Percentiles rank a stretch among this genome's conserved stretches.
phyloP scores from a whole-genome alignment of 2,888 invertebrate species.

The Penaeus monodon region DNA sequence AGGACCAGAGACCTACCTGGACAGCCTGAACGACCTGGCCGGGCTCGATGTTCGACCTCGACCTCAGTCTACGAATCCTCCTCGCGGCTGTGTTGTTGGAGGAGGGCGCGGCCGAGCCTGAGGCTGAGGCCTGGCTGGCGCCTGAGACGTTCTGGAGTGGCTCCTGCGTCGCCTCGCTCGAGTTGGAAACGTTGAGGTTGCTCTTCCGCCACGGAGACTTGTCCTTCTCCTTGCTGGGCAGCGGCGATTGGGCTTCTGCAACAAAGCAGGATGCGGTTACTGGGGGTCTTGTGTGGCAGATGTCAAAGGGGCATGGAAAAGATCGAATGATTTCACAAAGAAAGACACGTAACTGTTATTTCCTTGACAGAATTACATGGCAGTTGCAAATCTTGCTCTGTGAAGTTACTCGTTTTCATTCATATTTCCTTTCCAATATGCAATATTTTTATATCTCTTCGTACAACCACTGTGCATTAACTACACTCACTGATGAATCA shows the following conservation, averaged over 20 bases:
- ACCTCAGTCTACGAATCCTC: conserved; percentile 72
- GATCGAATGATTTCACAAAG: too few relatives aligned
- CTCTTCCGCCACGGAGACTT: conserved; percentile 84
- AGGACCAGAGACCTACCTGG: conserved; percentile 11
- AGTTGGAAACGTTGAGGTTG: conserved; percentile 74
- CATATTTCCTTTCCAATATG: too few relatives aligned
- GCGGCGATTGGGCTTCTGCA: conserved; percentile 65
- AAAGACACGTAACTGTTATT: too few relatives aligned
- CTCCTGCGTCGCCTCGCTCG: conserved; percentile 68
- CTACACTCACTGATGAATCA: too few relatives aligned
- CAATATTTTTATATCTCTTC: too few relatives aligned
- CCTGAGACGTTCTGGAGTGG: background rate
- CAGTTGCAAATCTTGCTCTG: too few relatives aligned
- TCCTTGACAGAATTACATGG: too few relatives aligned
- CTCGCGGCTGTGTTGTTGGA: conserved; percentile 69
- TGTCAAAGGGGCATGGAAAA: too few relatives aligned
- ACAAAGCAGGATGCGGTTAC: background rate
- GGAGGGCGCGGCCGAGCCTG: conserved; percentile 21
- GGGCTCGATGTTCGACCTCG: conserved; percentile 67
- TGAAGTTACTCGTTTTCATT: too few relatives aligned
- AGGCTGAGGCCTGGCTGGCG: conserved; percentile 19
- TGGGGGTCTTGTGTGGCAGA: too few relatives aligned
- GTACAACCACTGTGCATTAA: too few relatives aligned
- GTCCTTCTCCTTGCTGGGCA: conserved; percentile 75
- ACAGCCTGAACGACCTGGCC: conserved; percentile 55